phyloP scores from a whole-genome alignment of 2,797 vertebrate genomes.

The Natrix natrix region DNA sequence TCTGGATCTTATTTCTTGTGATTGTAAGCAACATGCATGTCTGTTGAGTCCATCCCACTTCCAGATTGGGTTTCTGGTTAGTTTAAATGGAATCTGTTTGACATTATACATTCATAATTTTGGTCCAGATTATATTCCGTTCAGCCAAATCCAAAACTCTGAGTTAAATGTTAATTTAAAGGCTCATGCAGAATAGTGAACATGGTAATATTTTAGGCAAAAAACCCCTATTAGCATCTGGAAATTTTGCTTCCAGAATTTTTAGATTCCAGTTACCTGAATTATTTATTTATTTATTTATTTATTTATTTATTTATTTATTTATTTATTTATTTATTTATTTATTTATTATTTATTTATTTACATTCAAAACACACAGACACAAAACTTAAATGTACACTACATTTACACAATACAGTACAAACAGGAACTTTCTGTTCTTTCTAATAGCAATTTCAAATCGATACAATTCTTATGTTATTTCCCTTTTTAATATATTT shows the following conservation, averaged over 20 bases:
- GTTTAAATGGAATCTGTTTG: background rate
- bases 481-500: too few species aligned
- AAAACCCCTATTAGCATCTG: constrained; percentile 1
- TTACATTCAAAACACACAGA: too few species aligned
- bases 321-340: too few species aligned
- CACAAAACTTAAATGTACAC: too few species aligned
- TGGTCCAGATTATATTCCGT: background rate
- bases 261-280: background rate
- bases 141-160: background rate
- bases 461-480: too few species aligned
- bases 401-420: too few species aligned
- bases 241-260: background rate
- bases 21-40: background rate
- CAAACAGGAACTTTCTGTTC: too few species aligned
- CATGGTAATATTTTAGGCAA: background rate
- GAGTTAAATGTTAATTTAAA: background rate
- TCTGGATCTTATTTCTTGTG: background rate
- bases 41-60: background rate
- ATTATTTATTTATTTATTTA: background rate
- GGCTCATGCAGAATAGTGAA: background rate
- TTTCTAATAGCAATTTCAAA: too few species aligned
- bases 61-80: background rate
- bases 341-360: too few species aligned
- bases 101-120: background rate
- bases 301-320: too few species aligned